phyloP scores from a whole-genome alignment of 64 coral and sea anemone species.

The Actinia tenebrosa region DNA sequence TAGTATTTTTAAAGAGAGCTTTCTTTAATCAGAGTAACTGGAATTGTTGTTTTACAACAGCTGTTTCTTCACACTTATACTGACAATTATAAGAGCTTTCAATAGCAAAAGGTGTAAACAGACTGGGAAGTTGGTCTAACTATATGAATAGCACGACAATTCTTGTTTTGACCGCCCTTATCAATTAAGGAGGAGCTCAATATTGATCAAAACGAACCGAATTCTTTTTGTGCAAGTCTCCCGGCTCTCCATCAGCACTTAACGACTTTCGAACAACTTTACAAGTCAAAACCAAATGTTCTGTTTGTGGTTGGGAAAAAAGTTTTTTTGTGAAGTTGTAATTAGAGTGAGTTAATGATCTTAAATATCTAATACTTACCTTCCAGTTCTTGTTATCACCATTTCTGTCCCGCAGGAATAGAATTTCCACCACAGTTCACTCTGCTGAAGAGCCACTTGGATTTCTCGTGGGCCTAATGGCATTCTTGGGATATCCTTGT shows the following conservation, averaged over 20 bases:
- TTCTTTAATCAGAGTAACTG: neutral
- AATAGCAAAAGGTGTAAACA: constrained; percentile 8
- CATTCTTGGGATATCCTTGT: constrained; percentile 35
- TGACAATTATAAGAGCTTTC: neutral
- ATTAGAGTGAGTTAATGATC: neutral
- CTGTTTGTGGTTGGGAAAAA: neutral
- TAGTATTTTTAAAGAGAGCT: neutral
- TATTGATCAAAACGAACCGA: neutral
- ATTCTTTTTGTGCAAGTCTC: neutral
- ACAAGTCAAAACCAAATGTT: neutral
- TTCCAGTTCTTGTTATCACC: constrained; percentile 88
- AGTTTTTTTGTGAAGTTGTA: neutral
- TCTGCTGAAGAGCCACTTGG: constrained; percentile 89
- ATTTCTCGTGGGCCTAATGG: constrained; percentile 46
- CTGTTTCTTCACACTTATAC: neutral
- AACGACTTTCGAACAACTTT: neutral
- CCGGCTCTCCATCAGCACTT: no score
- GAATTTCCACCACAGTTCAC: constrained; percentile 91
- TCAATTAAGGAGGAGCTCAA: neutral
- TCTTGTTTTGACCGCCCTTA: constrained; percentile 1
- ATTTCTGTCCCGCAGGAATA: constrained; percentile 90
- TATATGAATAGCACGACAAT: neutral
- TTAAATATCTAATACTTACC: constrained; percentile 50
- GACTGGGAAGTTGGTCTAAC: neutral
- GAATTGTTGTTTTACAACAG: neutral